phyloP scores from a whole-genome alignment of 2,113 vertebrate species.

The Zapus hudsonius region DNA sequence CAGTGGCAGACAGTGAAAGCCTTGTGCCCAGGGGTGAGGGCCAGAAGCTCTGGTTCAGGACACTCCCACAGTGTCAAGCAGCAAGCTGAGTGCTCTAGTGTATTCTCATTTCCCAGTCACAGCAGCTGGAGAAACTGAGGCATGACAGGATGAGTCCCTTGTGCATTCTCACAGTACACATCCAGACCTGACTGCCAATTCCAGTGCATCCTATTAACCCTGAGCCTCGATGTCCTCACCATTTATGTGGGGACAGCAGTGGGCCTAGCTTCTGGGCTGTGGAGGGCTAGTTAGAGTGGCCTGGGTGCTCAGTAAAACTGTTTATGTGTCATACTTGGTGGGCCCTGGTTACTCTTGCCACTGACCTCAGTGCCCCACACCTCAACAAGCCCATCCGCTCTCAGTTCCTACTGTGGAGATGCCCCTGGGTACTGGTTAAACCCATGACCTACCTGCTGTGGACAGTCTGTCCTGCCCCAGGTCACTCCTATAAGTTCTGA shows the following conservation, averaged over 20 bases:
- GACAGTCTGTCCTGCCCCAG: neutral
- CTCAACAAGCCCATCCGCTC: neutral
- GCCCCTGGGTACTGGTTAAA: neutral
- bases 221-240: neutral
- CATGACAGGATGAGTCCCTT: neutral
- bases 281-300: rapidly evolving
- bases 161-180: neutral
- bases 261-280: rapidly evolving
- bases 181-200: neutral
- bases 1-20: neutral
- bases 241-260: rapidly evolving
- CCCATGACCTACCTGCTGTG: rapidly evolving
- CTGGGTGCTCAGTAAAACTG: neutral
- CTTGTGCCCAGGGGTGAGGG: too few species aligned
- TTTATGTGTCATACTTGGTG: rapidly evolving
- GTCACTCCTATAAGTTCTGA: neutral
- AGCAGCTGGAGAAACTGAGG: neutral
- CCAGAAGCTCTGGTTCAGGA: rapidly evolving
- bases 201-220: neutral
- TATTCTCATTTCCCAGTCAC: too few species aligned
- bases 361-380: neutral
- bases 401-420: neutral
- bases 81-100: rapidly evolving
- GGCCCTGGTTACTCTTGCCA: neutral
- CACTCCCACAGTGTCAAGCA: rapidly evolving